phyloP scores from a whole-genome alignment of 2,888 invertebrate genomes.

The Gerris lacustris region DNA sequence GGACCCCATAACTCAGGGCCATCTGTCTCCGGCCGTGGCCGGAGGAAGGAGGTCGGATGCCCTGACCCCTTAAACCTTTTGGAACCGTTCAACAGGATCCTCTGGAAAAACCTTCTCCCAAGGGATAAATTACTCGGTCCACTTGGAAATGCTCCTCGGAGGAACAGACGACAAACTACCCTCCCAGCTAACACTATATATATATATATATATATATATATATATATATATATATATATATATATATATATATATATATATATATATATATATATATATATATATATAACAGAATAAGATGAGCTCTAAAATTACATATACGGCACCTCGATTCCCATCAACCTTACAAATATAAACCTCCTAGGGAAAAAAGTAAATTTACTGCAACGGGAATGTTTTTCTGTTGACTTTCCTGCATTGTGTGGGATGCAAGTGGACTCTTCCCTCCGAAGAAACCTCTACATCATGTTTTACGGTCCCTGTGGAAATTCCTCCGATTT shows the following conservation, averaged over 20 bases:
- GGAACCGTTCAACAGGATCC: slow-evolving; percentile 5
- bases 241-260: too few species aligned
- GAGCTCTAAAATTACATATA: slow-evolving; percentile 1
- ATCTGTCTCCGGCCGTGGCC: neutral
- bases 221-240: neutral
- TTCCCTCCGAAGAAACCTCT: too few species aligned
- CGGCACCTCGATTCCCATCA: neutral
- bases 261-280: neutral
- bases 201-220: too few species aligned
- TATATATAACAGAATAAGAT: neutral
- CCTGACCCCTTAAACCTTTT: neutral
- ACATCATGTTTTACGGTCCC: neutral
- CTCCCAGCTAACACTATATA: neutral
- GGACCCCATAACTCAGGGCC: slow-evolving; percentile 2
- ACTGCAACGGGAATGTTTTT: neutral
- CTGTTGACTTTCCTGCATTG: neutral
- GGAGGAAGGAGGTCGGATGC: neutral
- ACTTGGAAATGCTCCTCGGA: neutral
- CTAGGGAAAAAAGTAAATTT: neutral
- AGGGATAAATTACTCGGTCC: slow-evolving; percentile 5
- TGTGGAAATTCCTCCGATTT: neutral
- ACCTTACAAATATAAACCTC: neutral
- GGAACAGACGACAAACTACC: neutral
- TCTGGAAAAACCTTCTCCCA: neutral
- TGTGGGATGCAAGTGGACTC: neutral